Percentiles rank a stretch among this genome's conserved stretches.
phyloP scores from a whole-genome alignment of 2,113 vertebrate species.

The Pseudopipra pipra region DNA sequence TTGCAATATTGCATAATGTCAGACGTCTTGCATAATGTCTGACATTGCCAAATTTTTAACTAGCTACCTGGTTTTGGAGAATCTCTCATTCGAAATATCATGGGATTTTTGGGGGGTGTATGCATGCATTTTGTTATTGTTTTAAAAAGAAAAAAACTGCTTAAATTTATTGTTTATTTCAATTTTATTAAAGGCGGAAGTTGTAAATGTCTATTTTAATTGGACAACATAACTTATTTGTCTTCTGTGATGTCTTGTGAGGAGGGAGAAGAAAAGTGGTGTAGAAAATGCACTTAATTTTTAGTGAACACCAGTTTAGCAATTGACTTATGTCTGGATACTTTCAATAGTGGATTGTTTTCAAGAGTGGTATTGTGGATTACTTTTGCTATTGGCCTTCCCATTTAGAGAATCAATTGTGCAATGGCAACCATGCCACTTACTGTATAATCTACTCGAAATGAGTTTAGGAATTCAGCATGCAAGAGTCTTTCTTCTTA shows the following conservation, averaged over 20 bases:
- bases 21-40: not conserved
- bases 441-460: conserved; percentile 31
- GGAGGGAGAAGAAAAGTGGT: not conserved
- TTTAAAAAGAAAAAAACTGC: not conserved
- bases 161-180: not conserved
- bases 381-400: not conserved
- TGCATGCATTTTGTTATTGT: not conserved
- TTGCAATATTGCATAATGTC: not conserved
- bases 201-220: not conserved
- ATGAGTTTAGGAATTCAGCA: not conserved
- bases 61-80: not conserved
- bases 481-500: not conserved
- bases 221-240: not conserved
- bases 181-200: not conserved
- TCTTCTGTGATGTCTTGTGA: not conserved
- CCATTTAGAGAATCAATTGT: conserved; percentile 20
- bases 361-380: not conserved
- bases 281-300: conserved; percentile 8
- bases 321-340: not conserved
- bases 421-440: not conserved
- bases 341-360: conserved; percentile 5
- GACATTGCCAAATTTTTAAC: not conserved
- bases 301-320: not conserved
- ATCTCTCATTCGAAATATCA: not conserved
- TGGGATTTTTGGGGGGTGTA: not conserved